Conservation (phyloP, 2,888 invertebrate genomes). For the Panzeria rudis region DNA sequence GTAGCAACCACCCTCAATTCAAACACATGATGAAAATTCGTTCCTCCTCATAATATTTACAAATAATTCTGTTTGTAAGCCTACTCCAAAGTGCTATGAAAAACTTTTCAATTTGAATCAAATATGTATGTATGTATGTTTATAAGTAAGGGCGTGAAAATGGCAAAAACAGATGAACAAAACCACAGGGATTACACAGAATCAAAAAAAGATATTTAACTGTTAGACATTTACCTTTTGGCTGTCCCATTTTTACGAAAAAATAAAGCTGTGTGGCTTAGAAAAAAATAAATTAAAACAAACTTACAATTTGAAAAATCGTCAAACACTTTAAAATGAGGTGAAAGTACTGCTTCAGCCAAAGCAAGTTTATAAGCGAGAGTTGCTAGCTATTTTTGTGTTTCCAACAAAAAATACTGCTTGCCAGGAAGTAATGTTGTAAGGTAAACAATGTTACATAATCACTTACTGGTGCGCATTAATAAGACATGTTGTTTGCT, state of each 20-base stretch:
- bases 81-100: slow-evolving; percentile 4
- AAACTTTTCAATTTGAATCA: slow-evolving; percentile 20
- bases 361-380: no score
- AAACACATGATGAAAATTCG: background rate
- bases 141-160: slow-evolving; percentile 53
- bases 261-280: background rate
- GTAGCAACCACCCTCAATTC: slow-evolving; percentile 30
- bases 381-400: no score
- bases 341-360: no score
- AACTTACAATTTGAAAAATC: no score
- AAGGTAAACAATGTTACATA: no score
- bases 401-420: no score
- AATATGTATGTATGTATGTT: background rate
- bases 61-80: slow-evolving; percentile 54
- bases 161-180: slow-evolving; percentile 68
- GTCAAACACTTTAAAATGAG: no score
- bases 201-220: background rate
- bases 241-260: background rate
- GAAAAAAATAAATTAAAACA: no score
- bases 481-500: no score
- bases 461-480: no score
- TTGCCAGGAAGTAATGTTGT: no score
- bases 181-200: slow-evolving; percentile 61
- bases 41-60: slow-evolving; percentile 20
- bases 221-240: background rate